A percentile compares a stretch with the other conserved stretches of the same genome.
Conservation (phyloP, 2,888 invertebrate genomes). For the Rhagonycha fulva region DNA sequence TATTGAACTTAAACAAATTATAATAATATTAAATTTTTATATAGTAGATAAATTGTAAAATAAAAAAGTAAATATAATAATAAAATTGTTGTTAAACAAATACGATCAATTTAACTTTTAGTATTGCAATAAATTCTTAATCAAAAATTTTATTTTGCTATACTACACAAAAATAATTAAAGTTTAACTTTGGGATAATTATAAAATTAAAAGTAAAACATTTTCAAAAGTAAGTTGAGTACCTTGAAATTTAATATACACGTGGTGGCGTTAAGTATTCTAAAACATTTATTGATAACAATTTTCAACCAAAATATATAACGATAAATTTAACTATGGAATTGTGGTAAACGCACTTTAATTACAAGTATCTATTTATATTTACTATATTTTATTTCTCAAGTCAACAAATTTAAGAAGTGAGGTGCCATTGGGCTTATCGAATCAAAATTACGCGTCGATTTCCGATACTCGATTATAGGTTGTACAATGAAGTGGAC, state of each 20-base stretch:
- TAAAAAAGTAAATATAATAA: not conserved
- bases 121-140: not conserved
- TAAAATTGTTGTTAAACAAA: not conserved
- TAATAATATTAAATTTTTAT: too few species aligned
- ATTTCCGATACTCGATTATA: not conserved
- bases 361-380: not conserved
- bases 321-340: not conserved
- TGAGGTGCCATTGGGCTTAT: not conserved
- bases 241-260: not conserved
- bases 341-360: not conserved
- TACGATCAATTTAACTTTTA: not conserved
- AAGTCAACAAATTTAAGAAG: not conserved
- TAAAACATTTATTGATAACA: not conserved
- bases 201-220: not conserved
- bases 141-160: not conserved
- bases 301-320: not conserved
- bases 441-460: not conserved
- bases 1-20: too few species aligned
- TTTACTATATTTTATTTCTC: not conserved
- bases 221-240: not conserved
- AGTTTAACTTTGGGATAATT: not conserved
- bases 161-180: not conserved
- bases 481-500: not conserved
- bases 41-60: too few species aligned
- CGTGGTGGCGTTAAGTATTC: not conserved